Evolutionary conservation across 2,888 invertebrate genomes (phyloP).

Genomic region (Trissolcus japonicus): DNA sequence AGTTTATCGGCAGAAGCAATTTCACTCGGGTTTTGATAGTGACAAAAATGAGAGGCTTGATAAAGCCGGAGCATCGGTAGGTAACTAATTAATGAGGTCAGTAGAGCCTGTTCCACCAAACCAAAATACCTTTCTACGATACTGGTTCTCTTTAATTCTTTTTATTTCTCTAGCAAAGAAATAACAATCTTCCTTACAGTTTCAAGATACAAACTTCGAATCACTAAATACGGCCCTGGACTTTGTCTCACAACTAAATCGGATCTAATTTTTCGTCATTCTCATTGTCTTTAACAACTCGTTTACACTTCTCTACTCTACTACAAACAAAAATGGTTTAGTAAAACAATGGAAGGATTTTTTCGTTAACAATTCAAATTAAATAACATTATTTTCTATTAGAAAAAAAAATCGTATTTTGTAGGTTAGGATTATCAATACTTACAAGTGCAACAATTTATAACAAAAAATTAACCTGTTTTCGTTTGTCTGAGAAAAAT

Average conservation of each 20-base stretch:
- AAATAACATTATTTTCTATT: too few species aligned
- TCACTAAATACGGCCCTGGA: slow-evolving; percentile 23
- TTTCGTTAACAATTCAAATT: too few species aligned
- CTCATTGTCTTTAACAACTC: neutral
- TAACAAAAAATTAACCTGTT: too few species aligned
- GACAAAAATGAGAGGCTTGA: slow-evolving; percentile 11
- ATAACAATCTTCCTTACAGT: neutral
- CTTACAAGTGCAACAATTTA: too few species aligned
- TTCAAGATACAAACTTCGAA: neutral
- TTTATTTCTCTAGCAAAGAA: too few species aligned
- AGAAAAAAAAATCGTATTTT: too few species aligned
- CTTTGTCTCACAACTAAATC: slow-evolving; percentile 24
- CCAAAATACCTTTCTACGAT: slow-evolving; percentile 19
- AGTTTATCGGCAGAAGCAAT: slow-evolving; percentile 33
- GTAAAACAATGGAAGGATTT: too few species aligned
- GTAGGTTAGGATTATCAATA: too few species aligned
- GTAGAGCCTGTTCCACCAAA: slow-evolving; percentile 14
- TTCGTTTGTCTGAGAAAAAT: too few species aligned
- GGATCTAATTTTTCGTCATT: slow-evolving; percentile 8
- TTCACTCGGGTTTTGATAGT: slow-evolving; percentile 10
- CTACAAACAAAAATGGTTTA: too few species aligned
- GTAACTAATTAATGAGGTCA: slow-evolving; percentile 16
- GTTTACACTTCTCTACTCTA: too few species aligned
- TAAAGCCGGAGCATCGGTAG: too few species aligned
- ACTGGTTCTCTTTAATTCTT: neutral